Percentiles rank a stretch among this genome's conserved stretches.
Evolutionary conservation across 1,140 invertebrate species (phyloP).

Genomic region (Drosophila teissieri): DNA sequence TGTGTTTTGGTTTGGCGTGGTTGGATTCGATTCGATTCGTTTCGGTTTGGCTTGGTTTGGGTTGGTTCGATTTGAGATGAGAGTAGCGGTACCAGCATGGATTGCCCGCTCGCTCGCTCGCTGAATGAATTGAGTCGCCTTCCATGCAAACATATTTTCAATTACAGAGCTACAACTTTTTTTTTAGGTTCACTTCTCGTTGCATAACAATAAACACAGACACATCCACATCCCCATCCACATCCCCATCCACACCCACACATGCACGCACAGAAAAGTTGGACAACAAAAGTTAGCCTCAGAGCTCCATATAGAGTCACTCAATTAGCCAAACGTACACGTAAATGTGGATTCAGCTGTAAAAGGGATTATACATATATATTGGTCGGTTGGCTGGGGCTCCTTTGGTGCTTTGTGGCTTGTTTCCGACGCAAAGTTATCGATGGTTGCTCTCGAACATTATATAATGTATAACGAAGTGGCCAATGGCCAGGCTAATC

Average conservation of each 20-base stretch:
- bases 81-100: constrained; percentile 14
- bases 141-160: constrained; percentile 54
- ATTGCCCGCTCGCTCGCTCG: not conserved
- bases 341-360: constrained; percentile 27
- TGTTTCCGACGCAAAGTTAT: constrained; percentile 15
- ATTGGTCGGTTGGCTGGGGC: not conserved
- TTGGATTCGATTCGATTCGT: not conserved
- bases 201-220: constrained; percentile 46
- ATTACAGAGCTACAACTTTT: constrained; percentile 47
- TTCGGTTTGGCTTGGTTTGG: not conserved
- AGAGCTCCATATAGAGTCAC: constrained; percentile 25
- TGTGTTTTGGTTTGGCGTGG: not conserved
- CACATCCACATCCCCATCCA: not conserved
- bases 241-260: constrained; percentile 7
- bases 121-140: constrained; percentile 45
- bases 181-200: constrained; percentile 36
- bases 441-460: constrained; percentile 13
- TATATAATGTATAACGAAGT: constrained; percentile 13
- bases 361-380: constrained; percentile 22
- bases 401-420: constrained; percentile 1
- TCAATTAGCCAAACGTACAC: constrained; percentile 49
- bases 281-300: constrained; percentile 40
- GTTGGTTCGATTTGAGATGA: not conserved
- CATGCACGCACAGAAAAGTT: constrained; percentile 25
- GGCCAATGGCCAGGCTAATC: not conserved